A percentile compares a stretch with the other conserved stretches of the same genome.
Conservation (phyloP, 1,140 invertebrate genomes). For the Bicyclus anynana region DNA sequence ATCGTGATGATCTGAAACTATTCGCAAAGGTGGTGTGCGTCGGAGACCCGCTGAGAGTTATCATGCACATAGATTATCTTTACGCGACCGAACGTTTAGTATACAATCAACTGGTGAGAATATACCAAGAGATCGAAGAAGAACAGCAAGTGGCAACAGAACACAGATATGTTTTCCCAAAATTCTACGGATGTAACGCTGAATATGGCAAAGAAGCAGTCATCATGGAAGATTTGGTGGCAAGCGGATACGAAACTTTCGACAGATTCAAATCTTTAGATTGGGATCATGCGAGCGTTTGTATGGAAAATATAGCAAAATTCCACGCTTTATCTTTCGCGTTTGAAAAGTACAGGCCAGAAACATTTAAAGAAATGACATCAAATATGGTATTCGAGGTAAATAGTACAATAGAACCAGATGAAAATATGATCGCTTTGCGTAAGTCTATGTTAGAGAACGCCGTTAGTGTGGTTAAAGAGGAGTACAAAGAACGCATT, state of each 20-base stretch:
- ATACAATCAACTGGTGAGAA: conserved; percentile 38
- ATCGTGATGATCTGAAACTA: conserved; percentile 37
- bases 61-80: conserved; percentile 33
- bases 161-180: conserved; percentile 41
- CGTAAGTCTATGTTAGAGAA: conserved; percentile 15
- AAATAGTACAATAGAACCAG: conserved; percentile 5
- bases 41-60: conserved; percentile 24
- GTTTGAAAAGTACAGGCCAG: conserved; percentile 38
- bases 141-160: conserved; percentile 28
- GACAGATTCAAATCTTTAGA: conserved; percentile 41
- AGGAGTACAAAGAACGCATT: conserved; percentile 28
- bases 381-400: conserved; percentile 19
- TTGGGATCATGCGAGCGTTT: conserved; percentile 36
- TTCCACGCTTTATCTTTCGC: conserved; percentile 56
- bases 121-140: conserved; percentile 40
- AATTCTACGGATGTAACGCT: conserved; percentile 36
- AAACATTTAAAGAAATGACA: conserved; percentile 34
- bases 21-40: conserved; percentile 55
- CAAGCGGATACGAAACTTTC: conserved; percentile 33
- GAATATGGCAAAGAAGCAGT: conserved; percentile 36
- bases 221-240: conserved; percentile 45
- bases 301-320: conserved; percentile 39
- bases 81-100: conserved; percentile 44
- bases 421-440: neutral
- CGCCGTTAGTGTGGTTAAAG: conserved; percentile 8